These are phyloP conservation scores for Cephus rjabovi DNA, from an alignment of 2,888 invertebrate genomes.

Conservation along the genomic window DNA sequence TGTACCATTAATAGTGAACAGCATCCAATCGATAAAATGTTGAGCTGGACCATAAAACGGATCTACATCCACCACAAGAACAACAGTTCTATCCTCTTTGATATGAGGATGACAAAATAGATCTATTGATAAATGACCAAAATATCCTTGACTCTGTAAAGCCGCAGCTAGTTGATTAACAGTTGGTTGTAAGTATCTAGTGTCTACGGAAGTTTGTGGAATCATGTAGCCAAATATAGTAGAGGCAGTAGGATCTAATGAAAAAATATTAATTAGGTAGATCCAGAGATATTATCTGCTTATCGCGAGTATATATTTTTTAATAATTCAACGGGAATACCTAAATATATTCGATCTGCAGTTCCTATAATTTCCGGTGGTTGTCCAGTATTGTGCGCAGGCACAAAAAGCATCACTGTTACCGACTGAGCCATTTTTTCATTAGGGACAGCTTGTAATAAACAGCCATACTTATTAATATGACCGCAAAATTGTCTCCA, in stretches of 20 bases:
- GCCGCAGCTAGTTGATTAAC: conserved; percentile 29
- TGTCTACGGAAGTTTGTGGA: conserved; percentile 38
- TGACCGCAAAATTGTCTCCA: conserved; percentile 41
- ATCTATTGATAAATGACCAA: conserved; percentile 39
- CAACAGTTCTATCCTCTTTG: conserved; percentile 24
- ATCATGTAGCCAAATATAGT: conserved; percentile 32
- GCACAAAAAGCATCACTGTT: conserved; percentile 30
- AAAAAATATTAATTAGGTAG: not conserved
- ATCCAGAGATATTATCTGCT: not conserved
- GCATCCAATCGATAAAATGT: conserved; percentile 41
- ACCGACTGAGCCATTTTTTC: conserved; percentile 27
- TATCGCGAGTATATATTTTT: not conserved
- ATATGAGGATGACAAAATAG: conserved; percentile 33
- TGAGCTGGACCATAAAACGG: conserved; percentile 39
- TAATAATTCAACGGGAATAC: conserved; percentile 19
- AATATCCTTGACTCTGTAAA: conserved; percentile 36
- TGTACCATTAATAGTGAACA: conserved; percentile 38
- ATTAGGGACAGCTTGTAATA: conserved; percentile 38
- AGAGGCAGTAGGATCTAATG: not conserved
- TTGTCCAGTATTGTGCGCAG: conserved; percentile 22
- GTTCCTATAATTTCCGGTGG: conserved; percentile 38
- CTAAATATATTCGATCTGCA: conserved; percentile 34
- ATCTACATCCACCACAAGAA: conserved; percentile 30
- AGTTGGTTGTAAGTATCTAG: conserved; percentile 21
- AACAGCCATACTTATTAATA: conserved; percentile 37